phyloP scores from a whole-genome alignment of 2,113 vertebrate genomes.

The Elephas maximus region DNA sequence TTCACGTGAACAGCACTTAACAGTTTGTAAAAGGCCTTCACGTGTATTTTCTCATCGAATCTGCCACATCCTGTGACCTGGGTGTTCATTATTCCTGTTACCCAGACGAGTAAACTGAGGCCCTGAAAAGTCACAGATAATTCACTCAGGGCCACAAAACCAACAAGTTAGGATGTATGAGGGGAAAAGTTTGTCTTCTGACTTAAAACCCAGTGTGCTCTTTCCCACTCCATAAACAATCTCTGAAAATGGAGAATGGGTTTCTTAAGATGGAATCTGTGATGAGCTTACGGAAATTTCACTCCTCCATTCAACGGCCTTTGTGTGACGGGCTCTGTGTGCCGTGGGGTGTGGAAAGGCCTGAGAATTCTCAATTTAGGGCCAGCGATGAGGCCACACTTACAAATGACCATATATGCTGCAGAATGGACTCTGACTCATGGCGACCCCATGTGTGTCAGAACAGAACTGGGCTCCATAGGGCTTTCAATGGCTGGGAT shows the following conservation, averaged over 20 bases:
- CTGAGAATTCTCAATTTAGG: not conserved
- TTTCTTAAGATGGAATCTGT: not conserved
- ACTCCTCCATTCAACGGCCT: not conserved
- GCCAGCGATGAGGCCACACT: not conserved
- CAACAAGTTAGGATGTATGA: not conserved
- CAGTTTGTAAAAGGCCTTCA: not conserved
- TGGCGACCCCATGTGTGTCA: not conserved
- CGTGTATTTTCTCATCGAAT: not conserved
- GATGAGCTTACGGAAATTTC: not conserved
- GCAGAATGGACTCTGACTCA: too few species aligned
- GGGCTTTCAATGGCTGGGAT: not conserved
- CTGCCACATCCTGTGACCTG: rapidly evolving
- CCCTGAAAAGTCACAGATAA: not conserved
- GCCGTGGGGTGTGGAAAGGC: rapidly evolving
- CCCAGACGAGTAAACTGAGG: not conserved
- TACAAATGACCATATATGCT: not conserved
- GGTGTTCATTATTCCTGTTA: not conserved
- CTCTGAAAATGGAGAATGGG: not conserved
- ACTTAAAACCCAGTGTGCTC: rapidly evolving
- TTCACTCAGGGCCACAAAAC: not conserved
- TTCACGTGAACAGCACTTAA: too few species aligned
- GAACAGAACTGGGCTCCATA: not conserved
- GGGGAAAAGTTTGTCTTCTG: not conserved
- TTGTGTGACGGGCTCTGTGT: not conserved
- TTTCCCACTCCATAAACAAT: not conserved